These are phyloP conservation scores for Euplagia quadripunctaria DNA, from an alignment of 2,888 invertebrate genomes.

Conservation along the genomic window DNA sequence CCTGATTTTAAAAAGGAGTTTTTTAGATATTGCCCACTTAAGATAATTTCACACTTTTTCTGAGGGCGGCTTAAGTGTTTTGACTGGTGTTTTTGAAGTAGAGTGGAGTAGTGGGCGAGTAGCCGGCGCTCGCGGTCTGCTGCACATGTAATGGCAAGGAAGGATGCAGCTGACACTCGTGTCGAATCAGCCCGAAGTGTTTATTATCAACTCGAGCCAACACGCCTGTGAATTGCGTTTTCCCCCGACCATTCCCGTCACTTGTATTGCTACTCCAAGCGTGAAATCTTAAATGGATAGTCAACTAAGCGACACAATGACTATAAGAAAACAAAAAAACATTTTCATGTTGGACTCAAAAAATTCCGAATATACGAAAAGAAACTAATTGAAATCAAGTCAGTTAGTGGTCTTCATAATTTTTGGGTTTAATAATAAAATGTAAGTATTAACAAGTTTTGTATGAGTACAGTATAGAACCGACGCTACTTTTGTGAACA, in stretches of 20 bases:
- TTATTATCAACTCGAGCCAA: slow-evolving; percentile 63
- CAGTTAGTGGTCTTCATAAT: not conserved
- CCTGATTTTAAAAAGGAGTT: slow-evolving; percentile 78
- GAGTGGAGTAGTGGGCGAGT: slow-evolving; percentile 55
- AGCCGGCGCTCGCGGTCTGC: slow-evolving; percentile 54
- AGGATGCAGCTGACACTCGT: slow-evolving; percentile 76
- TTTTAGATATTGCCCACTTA: slow-evolving; percentile 80
- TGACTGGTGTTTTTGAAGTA: slow-evolving; percentile 65
- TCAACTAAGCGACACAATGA: slow-evolving; percentile 46
- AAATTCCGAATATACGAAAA: slow-evolving; percentile 31
- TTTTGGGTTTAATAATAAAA: not conserved
- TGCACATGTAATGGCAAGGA: slow-evolving; percentile 61
- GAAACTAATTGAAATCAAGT: slow-evolving; percentile 34
- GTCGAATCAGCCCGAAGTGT: slow-evolving; percentile 74
- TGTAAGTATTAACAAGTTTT: not conserved
- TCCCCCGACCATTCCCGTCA: slow-evolving; percentile 55
- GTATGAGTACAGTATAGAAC: too few relatives aligned
- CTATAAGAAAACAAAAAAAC: slow-evolving; percentile 36
- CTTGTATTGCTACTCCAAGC: slow-evolving; percentile 67
- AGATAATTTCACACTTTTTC: slow-evolving; percentile 85
- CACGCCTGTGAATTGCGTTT: slow-evolving; percentile 46
- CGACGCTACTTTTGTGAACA: too few relatives aligned
- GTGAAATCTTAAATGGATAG: slow-evolving; percentile 70
- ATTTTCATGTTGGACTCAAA: slow-evolving; percentile 32
- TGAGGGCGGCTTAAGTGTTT: slow-evolving; percentile 74